phyloP scores from a whole-genome alignment of 2,888 invertebrate species.

The Drosophila meridiana region DNA sequence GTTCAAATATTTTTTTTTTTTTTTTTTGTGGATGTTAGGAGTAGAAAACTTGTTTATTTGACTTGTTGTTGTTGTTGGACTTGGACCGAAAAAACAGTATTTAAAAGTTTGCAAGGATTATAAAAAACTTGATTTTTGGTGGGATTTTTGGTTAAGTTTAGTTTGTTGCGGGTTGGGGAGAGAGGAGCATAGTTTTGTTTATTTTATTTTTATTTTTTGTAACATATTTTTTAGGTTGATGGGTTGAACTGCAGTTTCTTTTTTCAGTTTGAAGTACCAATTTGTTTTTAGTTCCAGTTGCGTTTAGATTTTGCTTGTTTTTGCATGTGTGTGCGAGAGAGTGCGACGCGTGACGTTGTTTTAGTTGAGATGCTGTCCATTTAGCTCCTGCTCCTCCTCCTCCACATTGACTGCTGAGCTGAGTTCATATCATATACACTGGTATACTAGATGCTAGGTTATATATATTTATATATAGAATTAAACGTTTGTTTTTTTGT shows the following conservation, averaged over 20 bases:
- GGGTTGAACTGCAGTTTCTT: conserved; percentile 70
- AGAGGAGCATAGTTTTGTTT: conserved; percentile 59
- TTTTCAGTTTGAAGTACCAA: conserved; percentile 60
- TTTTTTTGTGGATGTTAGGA: conserved; percentile 66
- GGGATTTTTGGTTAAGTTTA: conserved; percentile 62
- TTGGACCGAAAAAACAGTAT: conserved; percentile 68
- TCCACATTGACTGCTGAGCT: conserved; percentile 51
- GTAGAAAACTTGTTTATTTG: conserved; percentile 50
- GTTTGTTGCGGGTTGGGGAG: conserved; percentile 58
- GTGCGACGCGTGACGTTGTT: conserved; percentile 56
- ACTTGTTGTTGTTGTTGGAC: conserved; percentile 38
- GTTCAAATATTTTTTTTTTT: conserved; percentile 60
- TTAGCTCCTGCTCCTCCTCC: conserved; percentile 54
- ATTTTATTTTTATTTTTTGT: background rate
- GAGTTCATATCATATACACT: conserved; percentile 26
- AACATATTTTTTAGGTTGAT: conserved; percentile 26
- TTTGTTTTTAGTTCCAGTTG: conserved; percentile 54
- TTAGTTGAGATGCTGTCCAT: conserved; percentile 53
- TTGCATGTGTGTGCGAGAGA: conserved; percentile 49
- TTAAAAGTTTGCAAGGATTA: conserved; percentile 47
- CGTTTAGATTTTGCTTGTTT: conserved; percentile 14
- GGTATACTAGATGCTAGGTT: conserved; percentile 54
- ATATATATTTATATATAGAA: conserved; percentile 44
- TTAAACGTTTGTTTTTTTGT: conserved; percentile 28
- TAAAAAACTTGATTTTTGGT: conserved; percentile 45